These are phyloP conservation scores for Danio kyathit DNA, from an alignment of 2,797 vertebrate species.

Conservation along the genomic window DNA sequence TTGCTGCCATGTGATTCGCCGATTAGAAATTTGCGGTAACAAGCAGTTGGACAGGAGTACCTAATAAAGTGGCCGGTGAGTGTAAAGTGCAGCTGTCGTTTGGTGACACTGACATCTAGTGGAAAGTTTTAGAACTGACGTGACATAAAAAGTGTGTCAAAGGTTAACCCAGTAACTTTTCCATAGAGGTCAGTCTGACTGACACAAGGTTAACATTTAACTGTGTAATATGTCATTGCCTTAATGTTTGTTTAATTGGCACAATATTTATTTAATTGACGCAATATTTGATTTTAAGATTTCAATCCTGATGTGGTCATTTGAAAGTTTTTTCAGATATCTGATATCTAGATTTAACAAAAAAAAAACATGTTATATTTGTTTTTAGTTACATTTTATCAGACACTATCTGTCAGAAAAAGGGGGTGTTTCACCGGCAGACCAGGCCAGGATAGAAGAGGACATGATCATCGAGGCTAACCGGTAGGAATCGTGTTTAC, in stretches of 20 bases:
- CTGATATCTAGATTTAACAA: not conserved
- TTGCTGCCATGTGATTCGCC: too few relatives aligned
- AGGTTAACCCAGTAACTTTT: conserved; percentile 8
- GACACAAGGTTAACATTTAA: not conserved
- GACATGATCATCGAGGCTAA: conserved; percentile 86
- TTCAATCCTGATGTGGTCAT: not conserved
- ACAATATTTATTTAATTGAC: too few relatives aligned
- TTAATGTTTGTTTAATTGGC: too few relatives aligned
- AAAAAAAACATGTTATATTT: not conserved
- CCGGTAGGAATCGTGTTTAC: conserved; percentile 74
- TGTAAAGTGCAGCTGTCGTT: not conserved
- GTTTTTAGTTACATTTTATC: conserved; percentile 87
- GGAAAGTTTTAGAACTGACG: conserved; percentile 41
- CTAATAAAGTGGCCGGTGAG: too few relatives aligned
- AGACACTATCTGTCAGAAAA: conserved; percentile 85
- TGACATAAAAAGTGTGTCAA: conserved; percentile 29
- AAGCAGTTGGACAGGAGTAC: too few relatives aligned
- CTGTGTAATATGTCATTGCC: not conserved
- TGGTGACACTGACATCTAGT: conserved; percentile 63
- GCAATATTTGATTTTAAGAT: not conserved
- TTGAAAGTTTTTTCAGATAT: not conserved
- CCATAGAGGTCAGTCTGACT: not conserved
- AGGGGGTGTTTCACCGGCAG: conserved; percentile 56
- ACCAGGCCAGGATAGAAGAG: conserved; percentile 80
- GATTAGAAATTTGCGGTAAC: too few relatives aligned